Conservation (phyloP, 2,797 vertebrate genomes). For the Darevskia mixta region DNA sequence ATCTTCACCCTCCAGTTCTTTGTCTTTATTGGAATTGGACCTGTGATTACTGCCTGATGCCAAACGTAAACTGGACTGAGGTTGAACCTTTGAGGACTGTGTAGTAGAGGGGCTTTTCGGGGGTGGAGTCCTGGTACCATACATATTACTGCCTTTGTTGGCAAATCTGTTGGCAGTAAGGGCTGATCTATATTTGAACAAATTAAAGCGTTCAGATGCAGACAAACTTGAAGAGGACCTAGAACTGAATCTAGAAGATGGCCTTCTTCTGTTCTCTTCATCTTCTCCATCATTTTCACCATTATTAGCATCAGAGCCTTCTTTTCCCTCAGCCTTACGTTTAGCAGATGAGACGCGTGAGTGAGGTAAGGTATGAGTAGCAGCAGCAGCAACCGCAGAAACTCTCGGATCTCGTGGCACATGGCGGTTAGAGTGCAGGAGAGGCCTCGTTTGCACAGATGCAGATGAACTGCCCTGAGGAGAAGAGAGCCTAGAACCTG, state of each 20-base stretch:
- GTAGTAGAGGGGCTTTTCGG: slow-evolving; percentile 32
- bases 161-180: slow-evolving; percentile 32
- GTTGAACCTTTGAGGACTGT: neutral
- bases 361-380: slow-evolving; percentile 61
- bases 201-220: slow-evolving; percentile 38
- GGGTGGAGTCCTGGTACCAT: slow-evolving; percentile 29
- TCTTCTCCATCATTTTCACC: slow-evolving; percentile 60
- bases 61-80: slow-evolving; percentile 1
- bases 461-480: slow-evolving; percentile 53
- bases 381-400: slow-evolving; percentile 56
- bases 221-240: slow-evolving; percentile 35
- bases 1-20: slow-evolving; percentile 20
- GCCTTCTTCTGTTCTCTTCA: slow-evolving; percentile 61
- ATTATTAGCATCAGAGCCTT: slow-evolving; percentile 66
- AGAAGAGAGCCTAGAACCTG: slow-evolving; percentile 60
- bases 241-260: slow-evolving; percentile 34
- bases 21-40: neutral
- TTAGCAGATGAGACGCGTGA: slow-evolving; percentile 55
- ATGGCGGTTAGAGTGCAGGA: slow-evolving; percentile 62
- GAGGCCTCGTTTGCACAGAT: slow-evolving; percentile 66
- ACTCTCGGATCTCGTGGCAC: slow-evolving; percentile 56
- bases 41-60: neutral
- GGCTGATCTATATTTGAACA: slow-evolving; percentile 57
- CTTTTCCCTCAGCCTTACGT: slow-evolving; percentile 52
- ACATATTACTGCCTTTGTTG: slow-evolving; percentile 4